Evolutionary conservation across 92 coral and sea anemone species (phyloP).

Genomic region (Epizoanthus illoricatus): DNA sequence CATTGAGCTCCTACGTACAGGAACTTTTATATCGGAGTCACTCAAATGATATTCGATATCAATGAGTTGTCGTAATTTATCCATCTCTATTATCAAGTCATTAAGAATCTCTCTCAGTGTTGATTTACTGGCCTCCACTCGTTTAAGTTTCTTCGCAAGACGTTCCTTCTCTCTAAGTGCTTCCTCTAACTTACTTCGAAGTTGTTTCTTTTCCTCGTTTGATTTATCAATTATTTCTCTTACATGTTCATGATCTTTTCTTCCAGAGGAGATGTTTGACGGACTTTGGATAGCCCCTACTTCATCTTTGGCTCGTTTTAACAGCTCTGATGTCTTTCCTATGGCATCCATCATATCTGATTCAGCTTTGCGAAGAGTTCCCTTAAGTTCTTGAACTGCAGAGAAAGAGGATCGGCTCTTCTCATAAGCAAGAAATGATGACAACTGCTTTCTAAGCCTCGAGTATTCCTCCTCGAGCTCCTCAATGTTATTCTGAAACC

Average conservation of each 20-base stretch:
- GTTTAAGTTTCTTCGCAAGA: constrained; percentile 47
- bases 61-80: constrained; percentile 54
- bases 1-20: neutral
- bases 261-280: constrained; percentile 9
- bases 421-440: constrained; percentile 44
- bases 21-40: neutral
- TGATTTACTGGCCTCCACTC: constrained; percentile 37
- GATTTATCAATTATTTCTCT: constrained; percentile 30
- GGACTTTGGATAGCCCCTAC: constrained; percentile 22
- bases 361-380: constrained; percentile 59
- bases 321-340: constrained; percentile 48
- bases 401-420: constrained; percentile 54
- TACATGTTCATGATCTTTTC: constrained; percentile 7
- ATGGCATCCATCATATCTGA: constrained; percentile 63
- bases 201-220: constrained; percentile 45
- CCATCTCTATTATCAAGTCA: constrained; percentile 46
- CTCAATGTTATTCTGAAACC: constrained; percentile 52
- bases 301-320: constrained; percentile 55
- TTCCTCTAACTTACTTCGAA: constrained; percentile 43
- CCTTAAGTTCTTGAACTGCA: constrained; percentile 59
- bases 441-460: constrained; percentile 56
- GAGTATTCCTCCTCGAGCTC: constrained; percentile 56
- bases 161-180: constrained; percentile 45
- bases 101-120: constrained; percentile 47
- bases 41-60: constrained; percentile 9